Base-by-base conservation (phyloP, 2,113 vertebrate genomes). In the Nycticebus coucang region DNA sequence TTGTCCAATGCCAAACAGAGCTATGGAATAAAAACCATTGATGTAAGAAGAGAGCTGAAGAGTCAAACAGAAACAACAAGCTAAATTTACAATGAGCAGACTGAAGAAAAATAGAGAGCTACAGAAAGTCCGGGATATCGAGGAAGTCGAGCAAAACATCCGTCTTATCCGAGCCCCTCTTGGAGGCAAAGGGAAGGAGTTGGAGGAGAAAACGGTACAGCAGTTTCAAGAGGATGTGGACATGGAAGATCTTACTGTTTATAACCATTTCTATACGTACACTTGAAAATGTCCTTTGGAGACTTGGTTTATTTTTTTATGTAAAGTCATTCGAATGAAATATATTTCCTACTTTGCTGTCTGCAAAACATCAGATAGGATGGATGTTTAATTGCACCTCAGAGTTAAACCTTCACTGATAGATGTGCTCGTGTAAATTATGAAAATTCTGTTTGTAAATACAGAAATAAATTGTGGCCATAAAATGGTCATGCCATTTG, bases 191-290 rank as follows among this genome's bases (percentile, higher is more conserved):
- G 98, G 98, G 96, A 99, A 99, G 96, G 96, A 98, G 74, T 87
- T 99, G 99, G 99, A 99, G 97, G 99, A 99, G 62, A 99, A 99
- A 98, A 99, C 99, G 99, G 99, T 99, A 45, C 99, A 99, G 97
- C 99, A 99, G 91, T 96, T 99, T 87, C 99, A 99, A 95, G 98
- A 99, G 87, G 99, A 99, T 33, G 98, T 99, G 98, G 98, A 99
- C 85, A 99, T 99, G 99, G 99, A 98, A 87, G 99, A 99, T 60
- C 59, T 83, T 9, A 77, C 45, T 72, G 33, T 13, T 10, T 9
- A 10, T 50, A 93, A 59, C n/a, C 78, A 8, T 95, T 96, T 95
- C 22, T 82, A 3, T 93, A 85, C 85, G 60, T 79, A 92, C 50
- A 37, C 85, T 95, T 89, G 55, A 64, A 74, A 93, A 66, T 21